phyloP scores from a whole-genome alignment of 2,797 vertebrate species.

The Hypotaenidia okinawae region DNA sequence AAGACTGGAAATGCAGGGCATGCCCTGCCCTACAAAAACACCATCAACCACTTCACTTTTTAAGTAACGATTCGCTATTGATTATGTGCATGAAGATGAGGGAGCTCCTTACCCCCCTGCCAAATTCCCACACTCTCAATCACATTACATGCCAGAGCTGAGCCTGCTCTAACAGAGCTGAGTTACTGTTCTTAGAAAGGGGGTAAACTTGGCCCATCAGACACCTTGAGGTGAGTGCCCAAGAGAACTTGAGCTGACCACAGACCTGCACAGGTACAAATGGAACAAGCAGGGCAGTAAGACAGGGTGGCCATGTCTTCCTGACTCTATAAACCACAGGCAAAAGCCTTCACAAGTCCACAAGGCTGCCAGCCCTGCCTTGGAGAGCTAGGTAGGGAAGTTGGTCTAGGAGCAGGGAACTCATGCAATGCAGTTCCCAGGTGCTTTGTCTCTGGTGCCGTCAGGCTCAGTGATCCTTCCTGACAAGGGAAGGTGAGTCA shows the following conservation, averaged over 20 bases:
- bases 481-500: neutral
- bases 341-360: neutral
- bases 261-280: neutral
- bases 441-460: rapidly evolving
- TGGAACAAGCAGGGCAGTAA: neutral
- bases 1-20: constrained; percentile 39
- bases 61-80: constrained; percentile 51
- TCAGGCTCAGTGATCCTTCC: neutral
- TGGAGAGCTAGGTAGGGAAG: neutral
- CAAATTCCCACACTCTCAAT: constrained; percentile 16
- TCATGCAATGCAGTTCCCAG: neutral
- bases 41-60: constrained; percentile 35
- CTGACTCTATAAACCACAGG: neutral
- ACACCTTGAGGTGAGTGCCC: neutral
- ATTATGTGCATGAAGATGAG: constrained; percentile 47
- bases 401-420: neutral
- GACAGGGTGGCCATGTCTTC: neutral
- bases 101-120: constrained; percentile 7
- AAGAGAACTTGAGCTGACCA: neutral
- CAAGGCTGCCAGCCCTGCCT: neutral
- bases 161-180: neutral
- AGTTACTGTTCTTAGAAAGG: neutral
- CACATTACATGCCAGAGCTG: neutral
- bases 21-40: constrained; percentile 36
- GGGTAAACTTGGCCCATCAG: neutral